These are phyloP conservation scores for Notechis scutatus DNA, from an alignment of 2,113 vertebrate genomes.

Conservation along the genomic window DNA sequence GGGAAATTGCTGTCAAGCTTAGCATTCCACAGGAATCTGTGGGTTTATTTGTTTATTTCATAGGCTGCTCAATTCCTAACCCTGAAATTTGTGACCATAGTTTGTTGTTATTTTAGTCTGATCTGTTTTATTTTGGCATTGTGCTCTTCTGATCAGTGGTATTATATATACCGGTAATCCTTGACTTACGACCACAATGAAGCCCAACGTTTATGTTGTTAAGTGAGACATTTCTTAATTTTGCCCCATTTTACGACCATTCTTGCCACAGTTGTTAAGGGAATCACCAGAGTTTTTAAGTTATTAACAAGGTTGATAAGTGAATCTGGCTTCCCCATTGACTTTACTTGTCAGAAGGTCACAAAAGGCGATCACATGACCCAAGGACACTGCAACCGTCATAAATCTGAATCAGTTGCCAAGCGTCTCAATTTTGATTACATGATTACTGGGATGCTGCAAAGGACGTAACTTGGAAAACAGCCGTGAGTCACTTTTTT, in stretches of 20 bases:
- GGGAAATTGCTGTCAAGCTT: not conserved
- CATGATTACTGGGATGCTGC: too few species aligned
- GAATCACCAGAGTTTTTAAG: not conserved
- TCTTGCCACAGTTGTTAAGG: not conserved
- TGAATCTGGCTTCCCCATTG: not conserved
- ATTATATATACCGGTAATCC: not conserved
- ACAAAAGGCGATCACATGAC: too few species aligned
- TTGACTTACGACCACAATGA: not conserved
- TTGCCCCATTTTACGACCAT: not conserved
- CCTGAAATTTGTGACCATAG: not conserved
- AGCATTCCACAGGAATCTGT: not conserved
- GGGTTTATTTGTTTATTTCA: not conserved
- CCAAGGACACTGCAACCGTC: too few species aligned
- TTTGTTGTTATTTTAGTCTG: not conserved
- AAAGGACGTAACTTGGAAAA: too few species aligned
- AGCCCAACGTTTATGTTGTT: not conserved
- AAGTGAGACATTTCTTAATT: not conserved
- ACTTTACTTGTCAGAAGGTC: too few species aligned
- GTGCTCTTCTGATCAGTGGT: not conserved
- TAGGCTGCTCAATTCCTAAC: not conserved
- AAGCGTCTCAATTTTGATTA: too few species aligned
- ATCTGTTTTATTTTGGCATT: not conserved
- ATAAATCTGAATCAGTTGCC: too few species aligned
- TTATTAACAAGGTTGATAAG: not conserved
- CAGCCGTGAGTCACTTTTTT: too few species aligned